Evolutionary conservation across 2,888 invertebrate species (phyloP).

Genomic region (Sycophila texana): DNA sequence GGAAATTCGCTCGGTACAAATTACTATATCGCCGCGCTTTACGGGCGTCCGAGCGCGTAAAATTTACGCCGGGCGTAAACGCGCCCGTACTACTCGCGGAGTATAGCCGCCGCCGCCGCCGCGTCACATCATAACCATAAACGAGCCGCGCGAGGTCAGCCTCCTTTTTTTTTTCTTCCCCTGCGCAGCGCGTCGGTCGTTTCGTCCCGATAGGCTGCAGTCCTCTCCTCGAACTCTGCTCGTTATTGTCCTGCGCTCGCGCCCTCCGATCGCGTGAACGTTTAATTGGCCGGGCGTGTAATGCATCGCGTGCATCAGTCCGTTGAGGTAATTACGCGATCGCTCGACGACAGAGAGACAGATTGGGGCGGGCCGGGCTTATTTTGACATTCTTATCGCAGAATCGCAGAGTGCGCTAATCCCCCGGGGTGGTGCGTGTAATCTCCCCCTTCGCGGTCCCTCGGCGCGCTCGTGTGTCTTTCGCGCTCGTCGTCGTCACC

Average conservation of each 20-base stretch:
- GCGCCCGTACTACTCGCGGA: constrained; percentile 1
- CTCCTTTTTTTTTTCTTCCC: not conserved
- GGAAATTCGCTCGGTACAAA: constrained; percentile 27
- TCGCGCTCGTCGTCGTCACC: constrained; percentile 13
- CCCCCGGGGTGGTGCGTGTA: constrained; percentile 71
- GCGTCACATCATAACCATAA: constrained; percentile 48
- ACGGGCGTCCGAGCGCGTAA: constrained; percentile 7
- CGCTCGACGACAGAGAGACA: constrained; percentile 60
- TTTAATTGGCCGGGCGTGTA: not conserved
- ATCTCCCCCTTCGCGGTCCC: constrained; percentile 65
- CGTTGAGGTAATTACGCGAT: constrained; percentile 54
- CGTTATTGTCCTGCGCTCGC: too few species aligned
- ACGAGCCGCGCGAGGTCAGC: not conserved
- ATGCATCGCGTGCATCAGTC: not conserved
- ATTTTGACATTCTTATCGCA: constrained; percentile 75
- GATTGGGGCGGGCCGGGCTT: constrained; percentile 69
- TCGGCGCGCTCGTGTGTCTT: constrained; percentile 42
- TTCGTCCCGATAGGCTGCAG: not conserved
- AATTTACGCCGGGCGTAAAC: constrained; percentile 43
- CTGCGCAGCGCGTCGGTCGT: not conserved
- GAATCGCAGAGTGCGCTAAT: constrained; percentile 73
- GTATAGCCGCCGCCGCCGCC: not conserved
- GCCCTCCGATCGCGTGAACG: not conserved
- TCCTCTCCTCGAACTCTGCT: too few species aligned
- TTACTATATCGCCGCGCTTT: constrained; percentile 31